Base-by-base conservation (phyloP, 1,140 invertebrate genomes). In the Phenacoccus solenopsis region DNA sequence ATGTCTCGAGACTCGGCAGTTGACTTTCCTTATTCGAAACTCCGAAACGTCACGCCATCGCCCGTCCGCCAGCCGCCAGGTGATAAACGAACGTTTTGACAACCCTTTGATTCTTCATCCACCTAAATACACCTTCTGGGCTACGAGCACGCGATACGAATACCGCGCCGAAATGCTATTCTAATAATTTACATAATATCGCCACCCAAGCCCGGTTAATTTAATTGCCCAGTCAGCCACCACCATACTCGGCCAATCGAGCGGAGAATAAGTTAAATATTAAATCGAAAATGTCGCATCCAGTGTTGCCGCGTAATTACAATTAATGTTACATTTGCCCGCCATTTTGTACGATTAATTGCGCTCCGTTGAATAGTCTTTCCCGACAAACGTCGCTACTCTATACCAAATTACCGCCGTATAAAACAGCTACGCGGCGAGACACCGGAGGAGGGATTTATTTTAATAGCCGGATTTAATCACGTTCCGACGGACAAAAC, bases 331-430 rank as follows among this genome's bases (percentile, higher is more conserved):
- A 64, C 59, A 27, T 64, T 64, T 3, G 59, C 22, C 59, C 59
- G 59, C 59, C 59, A 64, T 64, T 64, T 64, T 64, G 59, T 64
- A 64, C 59, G 59, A 64, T 64, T 64, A 64, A 64, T 64, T 64
- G 59, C 22, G 59, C 59, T 27, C 25, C 20, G 59, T 64, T 64
- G 59, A 64, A 64, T 64, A 25, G 59, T 64, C 21, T 64, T 64
- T n/a, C n/a, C 59, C 25, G 21, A 64, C 59, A 64, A 64, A 64
- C 59, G 59, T 24, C 20, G 13, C 21, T n/a, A n/a, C n/a, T n/a
- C n/a, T 64, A 59, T 59, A 64, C 59, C 59, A 64, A 64, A 64
- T 64, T 64, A 64, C 59, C 13, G 12, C 10, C 22, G 20, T 20
- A 59, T n/a, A 22, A 59, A 24, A 10, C 59, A 16, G 25, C 10